Evolutionary conservation across 1,140 invertebrate species (phyloP), one percentile per base, ranked within the genome.

Genomic region (Lepidurus apus): DNA sequence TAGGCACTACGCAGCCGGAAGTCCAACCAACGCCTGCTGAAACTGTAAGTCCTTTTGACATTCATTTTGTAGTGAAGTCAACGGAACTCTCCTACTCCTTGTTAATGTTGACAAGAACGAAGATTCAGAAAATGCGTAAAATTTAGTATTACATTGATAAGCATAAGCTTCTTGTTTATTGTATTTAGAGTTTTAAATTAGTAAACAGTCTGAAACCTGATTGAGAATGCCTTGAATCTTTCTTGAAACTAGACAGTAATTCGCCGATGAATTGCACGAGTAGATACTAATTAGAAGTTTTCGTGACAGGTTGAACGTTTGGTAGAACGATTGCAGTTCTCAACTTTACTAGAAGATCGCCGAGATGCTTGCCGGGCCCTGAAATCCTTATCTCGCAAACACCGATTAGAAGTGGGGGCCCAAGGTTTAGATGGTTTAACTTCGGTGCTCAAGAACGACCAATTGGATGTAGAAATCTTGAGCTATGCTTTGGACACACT

Each of bases 281-380:
- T 13, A 3, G 6, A 65, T 65, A 1, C 9, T 65, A 65, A 65
- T 65, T 65, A 17, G 21, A 17, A 65, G 53, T 65, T 65, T 9
- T 65, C 6, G 17, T 9, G 17, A 78, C 81, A 97, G 95, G 92
- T 99, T 80, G 97, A 99, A 85, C 89, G 92, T 81, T 85, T 99
- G 10, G 92, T 98, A 11, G 95, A 98, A 83, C 87, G 98, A 81
- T 90, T 98, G 2, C 91, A 92, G 83, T 94, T 94, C 47, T 98
- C 97, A 9, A 97, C 94, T 7, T 85, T 98, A 73, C 85, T 99
- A 17, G 95, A 98, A 85, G 98, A 99, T 84, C 87, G 97, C 77
- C 86, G 97, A 84, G 96, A 99, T 92, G 97, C 97, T 4, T 97
- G 98, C 82, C 88, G 96, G 81, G 96, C 95, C 0, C 89, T 99